A percentile compares a stretch with the other conserved stretches of the same genome.
phyloP scores from a whole-genome alignment of 2,113 vertebrate species.

The Aptenodytes forsteri region DNA sequence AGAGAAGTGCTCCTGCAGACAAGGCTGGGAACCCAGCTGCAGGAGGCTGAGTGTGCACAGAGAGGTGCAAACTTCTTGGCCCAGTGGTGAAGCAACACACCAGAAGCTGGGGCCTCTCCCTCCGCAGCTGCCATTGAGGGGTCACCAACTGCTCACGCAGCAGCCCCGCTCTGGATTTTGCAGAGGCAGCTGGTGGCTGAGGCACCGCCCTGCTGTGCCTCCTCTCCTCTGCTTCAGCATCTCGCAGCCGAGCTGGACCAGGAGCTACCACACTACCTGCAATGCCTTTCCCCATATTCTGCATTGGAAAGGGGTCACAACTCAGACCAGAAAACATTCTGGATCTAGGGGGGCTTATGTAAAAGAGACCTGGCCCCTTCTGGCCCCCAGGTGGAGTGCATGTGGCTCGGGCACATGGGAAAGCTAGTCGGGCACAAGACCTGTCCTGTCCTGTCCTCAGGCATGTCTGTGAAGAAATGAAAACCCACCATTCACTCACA shows the following conservation, averaged over 20 bases:
- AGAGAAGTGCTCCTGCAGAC: neutral
- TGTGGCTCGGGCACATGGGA: rapidly evolving
- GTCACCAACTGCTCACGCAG: neutral
- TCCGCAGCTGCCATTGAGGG: neutral
- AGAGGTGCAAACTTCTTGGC: neutral
- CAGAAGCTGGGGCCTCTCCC: neutral
- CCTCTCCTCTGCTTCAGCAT: neutral
- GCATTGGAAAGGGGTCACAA: neutral
- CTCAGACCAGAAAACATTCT: neutral
- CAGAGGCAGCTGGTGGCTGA: neutral
- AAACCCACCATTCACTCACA: neutral
- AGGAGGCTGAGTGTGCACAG: neutral
- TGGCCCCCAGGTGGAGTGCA: rapidly evolving
- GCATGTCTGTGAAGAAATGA: neutral
- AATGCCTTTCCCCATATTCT: neutral
- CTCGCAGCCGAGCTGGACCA: rapidly evolving
- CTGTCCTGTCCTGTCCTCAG: neutral
- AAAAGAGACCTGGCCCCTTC: neutral
- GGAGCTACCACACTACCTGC: neutral
- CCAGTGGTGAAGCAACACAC: neutral
- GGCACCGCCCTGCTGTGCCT: rapidly evolving
- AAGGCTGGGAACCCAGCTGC: neutral
- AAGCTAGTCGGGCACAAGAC: neutral
- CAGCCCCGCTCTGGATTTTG: neutral
- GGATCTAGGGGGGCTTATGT: neutral